These are phyloP conservation scores for Brachyrhaphis roseni DNA, from an alignment of 2,797 vertebrate species.

Conservation along the genomic window DNA sequence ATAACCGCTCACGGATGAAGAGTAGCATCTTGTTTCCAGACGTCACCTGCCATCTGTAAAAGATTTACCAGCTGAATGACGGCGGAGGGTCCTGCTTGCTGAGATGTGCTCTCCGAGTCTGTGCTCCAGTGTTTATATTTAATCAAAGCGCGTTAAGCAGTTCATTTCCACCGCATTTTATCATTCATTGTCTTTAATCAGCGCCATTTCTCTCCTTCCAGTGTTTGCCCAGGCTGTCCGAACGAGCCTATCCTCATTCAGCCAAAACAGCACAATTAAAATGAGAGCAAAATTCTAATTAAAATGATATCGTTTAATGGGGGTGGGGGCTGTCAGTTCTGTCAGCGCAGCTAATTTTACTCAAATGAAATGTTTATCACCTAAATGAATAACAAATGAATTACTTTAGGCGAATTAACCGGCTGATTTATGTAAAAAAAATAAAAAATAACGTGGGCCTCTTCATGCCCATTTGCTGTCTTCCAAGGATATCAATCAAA, in stretches of 20 bases:
- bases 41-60: slow-evolving; percentile 19
- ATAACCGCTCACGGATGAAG: slow-evolving; percentile 28
- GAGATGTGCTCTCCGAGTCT: slow-evolving; percentile 17
- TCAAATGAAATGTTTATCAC: slow-evolving; percentile 55
- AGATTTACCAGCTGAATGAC: slow-evolving; percentile 21
- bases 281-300: slow-evolving; percentile 55
- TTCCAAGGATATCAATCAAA: slow-evolving; percentile 57
- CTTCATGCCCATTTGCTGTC: slow-evolving; percentile 27
- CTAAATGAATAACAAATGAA: slow-evolving; percentile 52
- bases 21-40: background rate
- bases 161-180: slow-evolving; percentile 57
- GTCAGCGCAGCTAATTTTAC: slow-evolving; percentile 51
- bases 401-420: slow-evolving; percentile 51
- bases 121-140: slow-evolving; percentile 43
- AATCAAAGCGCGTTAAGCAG: slow-evolving; percentile 52
- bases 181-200: slow-evolving; percentile 58
- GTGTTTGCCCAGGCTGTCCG: slow-evolving; percentile 25
- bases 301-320: slow-evolving; percentile 53
- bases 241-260: slow-evolving; percentile 32
- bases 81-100: slow-evolving; percentile 16
- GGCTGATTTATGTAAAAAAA: slow-evolving; percentile 31
- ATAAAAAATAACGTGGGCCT: background rate
- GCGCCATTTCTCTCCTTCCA: slow-evolving; percentile 26
- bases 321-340: slow-evolving; percentile 46
- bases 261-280: slow-evolving; percentile 56